phyloP scores from a whole-genome alignment of 1,140 invertebrate genomes.

The Zaprionus africanus region DNA sequence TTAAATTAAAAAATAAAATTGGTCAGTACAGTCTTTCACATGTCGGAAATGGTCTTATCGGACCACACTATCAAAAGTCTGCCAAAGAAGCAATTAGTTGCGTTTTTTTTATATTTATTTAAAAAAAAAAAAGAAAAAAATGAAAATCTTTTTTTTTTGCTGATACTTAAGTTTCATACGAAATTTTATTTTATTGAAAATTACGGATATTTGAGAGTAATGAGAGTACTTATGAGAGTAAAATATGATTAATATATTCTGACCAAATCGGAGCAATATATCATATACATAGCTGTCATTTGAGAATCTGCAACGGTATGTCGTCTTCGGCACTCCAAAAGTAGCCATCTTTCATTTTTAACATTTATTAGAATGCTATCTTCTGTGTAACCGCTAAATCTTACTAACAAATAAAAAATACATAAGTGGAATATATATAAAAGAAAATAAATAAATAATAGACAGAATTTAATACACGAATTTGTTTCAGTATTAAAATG shows the following conservation, averaged over 20 bases:
- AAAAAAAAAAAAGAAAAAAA: neutral
- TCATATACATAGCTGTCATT: slow-evolving; percentile 3
- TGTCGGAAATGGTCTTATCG: neutral
- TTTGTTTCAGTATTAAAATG: neutral
- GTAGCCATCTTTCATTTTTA: slow-evolving; percentile 2
- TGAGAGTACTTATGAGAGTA: too few relatives aligned
- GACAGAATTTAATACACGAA: neutral
- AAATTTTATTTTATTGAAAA: neutral
- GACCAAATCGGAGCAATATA: slow-evolving; percentile 10
- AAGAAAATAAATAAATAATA: slow-evolving; percentile 7
- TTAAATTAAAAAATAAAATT: neutral
- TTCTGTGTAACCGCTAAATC: slow-evolving; percentile 7
- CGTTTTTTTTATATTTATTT: neutral
- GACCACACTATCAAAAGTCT: neutral
- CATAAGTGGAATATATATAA: slow-evolving; percentile 11
- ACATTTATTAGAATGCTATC: slow-evolving; percentile 10
- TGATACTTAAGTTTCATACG: neutral
- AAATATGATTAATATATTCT: slow-evolving; percentile 3
- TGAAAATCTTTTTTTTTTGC: neutral
- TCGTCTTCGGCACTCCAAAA: slow-evolving; percentile 5
- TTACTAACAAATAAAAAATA: slow-evolving; percentile 12
- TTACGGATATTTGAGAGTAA: neutral
- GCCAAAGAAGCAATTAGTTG: neutral
- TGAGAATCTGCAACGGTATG: neutral
- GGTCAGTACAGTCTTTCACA: neutral